Evolutionary conservation across 2,113 vertebrate genomes (phyloP).

Genomic region (Burhinus bistriatus): DNA sequence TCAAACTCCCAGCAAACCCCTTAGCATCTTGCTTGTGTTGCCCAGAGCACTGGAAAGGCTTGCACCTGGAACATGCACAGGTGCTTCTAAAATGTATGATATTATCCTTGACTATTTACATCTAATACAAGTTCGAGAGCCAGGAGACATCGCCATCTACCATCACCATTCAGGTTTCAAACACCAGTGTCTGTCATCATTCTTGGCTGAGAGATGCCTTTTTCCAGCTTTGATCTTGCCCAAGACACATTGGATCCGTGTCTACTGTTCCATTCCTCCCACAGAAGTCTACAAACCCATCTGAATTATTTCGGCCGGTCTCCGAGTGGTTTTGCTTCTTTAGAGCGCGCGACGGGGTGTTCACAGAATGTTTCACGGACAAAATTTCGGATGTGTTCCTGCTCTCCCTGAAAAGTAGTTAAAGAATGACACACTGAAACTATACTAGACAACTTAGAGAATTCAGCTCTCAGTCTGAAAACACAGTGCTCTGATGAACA

Average conservation of each 20-base stretch:
- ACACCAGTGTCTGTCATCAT: background rate
- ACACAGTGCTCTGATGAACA: background rate
- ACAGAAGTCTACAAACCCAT: background rate
- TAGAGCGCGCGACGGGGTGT: fast-evolving
- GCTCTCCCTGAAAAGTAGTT: background rate
- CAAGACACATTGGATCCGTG: fast-evolving
- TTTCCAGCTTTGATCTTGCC: background rate
- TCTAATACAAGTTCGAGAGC: background rate
- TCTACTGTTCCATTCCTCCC: background rate
- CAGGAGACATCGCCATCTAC: background rate
- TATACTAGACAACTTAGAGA: background rate
- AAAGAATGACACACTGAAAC: background rate
- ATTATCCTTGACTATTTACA: background rate
- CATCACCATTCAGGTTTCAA: fast-evolving
- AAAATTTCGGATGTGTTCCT: background rate
- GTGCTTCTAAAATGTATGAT: background rate
- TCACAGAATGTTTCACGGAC: background rate
- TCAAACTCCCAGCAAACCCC: background rate
- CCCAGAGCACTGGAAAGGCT: background rate
- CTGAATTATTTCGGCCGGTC: background rate
- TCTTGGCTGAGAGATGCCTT: background rate
- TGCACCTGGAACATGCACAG: background rate
- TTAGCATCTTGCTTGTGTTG: background rate
- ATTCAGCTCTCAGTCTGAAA: background rate
- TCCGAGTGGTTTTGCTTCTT: background rate